Base-by-base conservation (phyloP, 2,113 vertebrate species). In the Ceyx cyanopectus region DNA sequence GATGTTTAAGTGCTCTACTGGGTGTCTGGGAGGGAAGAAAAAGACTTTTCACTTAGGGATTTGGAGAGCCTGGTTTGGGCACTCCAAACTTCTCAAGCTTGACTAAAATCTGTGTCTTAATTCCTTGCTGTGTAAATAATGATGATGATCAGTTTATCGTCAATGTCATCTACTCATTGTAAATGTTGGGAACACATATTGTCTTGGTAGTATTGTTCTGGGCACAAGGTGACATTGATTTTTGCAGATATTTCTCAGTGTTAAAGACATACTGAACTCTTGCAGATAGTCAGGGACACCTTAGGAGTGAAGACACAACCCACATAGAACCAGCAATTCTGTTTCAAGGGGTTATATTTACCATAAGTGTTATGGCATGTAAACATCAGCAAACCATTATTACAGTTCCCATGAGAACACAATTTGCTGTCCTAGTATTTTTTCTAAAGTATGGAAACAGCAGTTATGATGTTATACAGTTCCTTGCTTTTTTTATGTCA, bases 301-400 rank as follows among this genome's bases (percentile, higher is more conserved):
- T 40, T 54, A 0, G 2, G 0, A 0, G 14, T 43, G 14, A 14
- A 5, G 4, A 37, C 40, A 24, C 37, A 82, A 86, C 72, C 10
- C 16, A 65, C 16, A 60, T 18, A 65, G 30, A 76, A 19, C 11
- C 8, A 69, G 37, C 26, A 48, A 45, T 48, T 77, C 18, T 15
- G 5, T 50, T 60, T 70, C 56, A 86, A 61, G 20, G 46, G 8
- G 62, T 8, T 45, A 17, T 62, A 62, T 79, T 60, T 51, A 20
- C 14, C 10, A 22, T 32, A 77, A 30, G 45, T 48, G 0, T 48
- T 80, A 45, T 41, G 34, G 19, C 50, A 17, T 53, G 40, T 83
- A 89, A 54, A 48, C 41, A 63, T 20, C 3, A 1, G 16, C 17
- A 70, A 74, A 65, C 23, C 3, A 7, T 61, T 8, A 66, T 54